These are phyloP conservation scores for Pycnonotus jocosus DNA, from an alignment of 2,113 vertebrate genomes.

Conservation along the genomic window DNA sequence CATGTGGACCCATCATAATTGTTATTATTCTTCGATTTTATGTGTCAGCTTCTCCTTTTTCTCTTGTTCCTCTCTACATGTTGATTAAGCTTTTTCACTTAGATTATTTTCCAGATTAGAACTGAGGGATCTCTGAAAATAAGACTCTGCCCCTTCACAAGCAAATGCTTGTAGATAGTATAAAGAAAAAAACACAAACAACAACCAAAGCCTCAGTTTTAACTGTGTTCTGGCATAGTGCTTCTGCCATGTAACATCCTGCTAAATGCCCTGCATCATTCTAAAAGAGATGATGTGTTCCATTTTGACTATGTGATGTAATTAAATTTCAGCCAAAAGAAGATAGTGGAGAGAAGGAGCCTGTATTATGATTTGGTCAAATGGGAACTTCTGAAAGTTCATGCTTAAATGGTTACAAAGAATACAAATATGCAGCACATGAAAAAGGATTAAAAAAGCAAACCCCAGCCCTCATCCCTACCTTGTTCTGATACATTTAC, in stretches of 20 bases:
- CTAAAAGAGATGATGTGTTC: neutral
- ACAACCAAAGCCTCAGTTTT: neutral
- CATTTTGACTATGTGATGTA: neutral
- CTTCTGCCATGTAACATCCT: neutral
- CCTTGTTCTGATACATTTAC: neutral
- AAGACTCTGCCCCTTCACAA: neutral
- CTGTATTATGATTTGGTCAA: neutral
- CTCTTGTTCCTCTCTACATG: neutral
- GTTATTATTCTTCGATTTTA: neutral
- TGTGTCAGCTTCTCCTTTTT: neutral
- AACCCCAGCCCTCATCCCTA: neutral
- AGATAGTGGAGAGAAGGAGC: neutral
- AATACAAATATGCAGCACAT: neutral
- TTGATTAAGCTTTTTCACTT: neutral
- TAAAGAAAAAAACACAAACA: neutral
- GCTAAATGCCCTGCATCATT: neutral
- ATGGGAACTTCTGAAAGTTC: neutral
- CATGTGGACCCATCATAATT: neutral
- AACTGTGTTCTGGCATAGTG: neutral
- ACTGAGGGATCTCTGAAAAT: neutral
- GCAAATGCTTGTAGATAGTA: neutral
- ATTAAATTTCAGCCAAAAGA: neutral
- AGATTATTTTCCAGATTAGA: neutral
- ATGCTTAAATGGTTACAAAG: neutral
- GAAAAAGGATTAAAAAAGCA: constrained; percentile 4